Conservation (phyloP, 2,113 vertebrate genomes). For the Motacilla tschutschensis region DNA sequence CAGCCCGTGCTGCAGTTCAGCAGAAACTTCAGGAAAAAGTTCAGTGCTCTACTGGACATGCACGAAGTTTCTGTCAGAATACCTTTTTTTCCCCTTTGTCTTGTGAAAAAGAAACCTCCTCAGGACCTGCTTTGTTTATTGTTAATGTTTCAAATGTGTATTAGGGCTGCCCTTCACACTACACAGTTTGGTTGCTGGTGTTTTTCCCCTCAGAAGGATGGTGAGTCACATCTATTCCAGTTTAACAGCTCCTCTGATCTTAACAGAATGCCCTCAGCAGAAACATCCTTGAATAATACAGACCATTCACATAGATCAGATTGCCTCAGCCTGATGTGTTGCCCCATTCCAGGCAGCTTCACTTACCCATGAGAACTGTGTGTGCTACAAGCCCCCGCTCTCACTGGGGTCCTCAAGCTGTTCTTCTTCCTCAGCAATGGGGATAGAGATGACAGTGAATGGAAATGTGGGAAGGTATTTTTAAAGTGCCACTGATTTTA, state of each 20-base stretch:
- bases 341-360: not conserved
- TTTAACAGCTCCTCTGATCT: conserved; percentile 4
- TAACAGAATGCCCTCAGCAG: conserved; percentile 16
- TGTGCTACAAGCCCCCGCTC: not conserved
- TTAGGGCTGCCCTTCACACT: not conserved
- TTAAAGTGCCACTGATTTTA: not conserved
- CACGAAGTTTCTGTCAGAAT: not conserved
- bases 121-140: not conserved
- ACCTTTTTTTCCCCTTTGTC: not conserved
- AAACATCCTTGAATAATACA: not conserved
- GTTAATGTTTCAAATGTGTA: not conserved
- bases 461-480: not conserved
- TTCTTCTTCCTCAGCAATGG: not conserved
- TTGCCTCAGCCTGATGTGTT: not conserved
- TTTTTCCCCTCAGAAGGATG: not conserved
- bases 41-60: not conserved
- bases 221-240: conserved; percentile 1
- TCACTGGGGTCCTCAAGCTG: not conserved
- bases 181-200: not conserved
- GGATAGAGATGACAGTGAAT: not conserved
- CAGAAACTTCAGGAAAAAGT: not conserved
- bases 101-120: not conserved
- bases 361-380: not conserved
- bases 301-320: not conserved
- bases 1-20: not conserved